Percentiles rank a stretch among this genome's conserved stretches.
Conservation (phyloP, 2,113 vertebrate genomes). For the Piliocolobus tephrosceles region DNA sequence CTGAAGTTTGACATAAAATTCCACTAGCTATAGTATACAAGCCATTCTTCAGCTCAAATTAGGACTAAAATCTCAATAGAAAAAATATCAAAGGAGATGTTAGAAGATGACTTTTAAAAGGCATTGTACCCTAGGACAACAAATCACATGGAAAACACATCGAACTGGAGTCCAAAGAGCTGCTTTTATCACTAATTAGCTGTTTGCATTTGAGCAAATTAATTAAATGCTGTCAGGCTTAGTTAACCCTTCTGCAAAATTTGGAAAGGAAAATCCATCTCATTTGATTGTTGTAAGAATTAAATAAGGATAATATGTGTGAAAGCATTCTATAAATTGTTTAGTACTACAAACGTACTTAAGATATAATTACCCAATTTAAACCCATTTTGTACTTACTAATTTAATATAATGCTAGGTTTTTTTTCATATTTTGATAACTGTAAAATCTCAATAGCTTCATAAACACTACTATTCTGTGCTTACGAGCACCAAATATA, state of each 20-base stretch:
- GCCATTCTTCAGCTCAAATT: slow-evolving; percentile 66
- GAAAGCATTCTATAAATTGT: slow-evolving; percentile 1
- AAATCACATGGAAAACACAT: neutral
- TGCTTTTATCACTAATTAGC: slow-evolving; percentile 14
- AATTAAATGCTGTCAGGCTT: slow-evolving; percentile 14
- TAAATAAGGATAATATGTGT: neutral
- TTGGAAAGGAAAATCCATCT: neutral
- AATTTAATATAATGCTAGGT: neutral
- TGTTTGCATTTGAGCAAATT: slow-evolving; percentile 20
- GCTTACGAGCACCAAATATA: slow-evolving; percentile 32
- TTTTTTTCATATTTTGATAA: slow-evolving; percentile 45
- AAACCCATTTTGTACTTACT: neutral
- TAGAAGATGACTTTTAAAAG: slow-evolving; percentile 32
- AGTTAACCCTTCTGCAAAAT: slow-evolving; percentile 31
- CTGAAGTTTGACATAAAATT: slow-evolving; percentile 63
- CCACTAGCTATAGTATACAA: slow-evolving; percentile 51
- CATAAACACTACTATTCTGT: neutral
- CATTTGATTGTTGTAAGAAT: slow-evolving; percentile 1
- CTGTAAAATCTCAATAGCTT: neutral
- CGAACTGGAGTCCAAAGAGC: neutral
- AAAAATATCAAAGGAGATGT: neutral
- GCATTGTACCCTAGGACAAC: neutral
- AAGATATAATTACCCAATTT: slow-evolving; percentile 3
- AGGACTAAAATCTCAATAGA: slow-evolving; percentile 63
- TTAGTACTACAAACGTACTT: neutral